phyloP scores from a whole-genome alignment of 2,888 invertebrate genomes.

The Tachystola acroxantha region DNA sequence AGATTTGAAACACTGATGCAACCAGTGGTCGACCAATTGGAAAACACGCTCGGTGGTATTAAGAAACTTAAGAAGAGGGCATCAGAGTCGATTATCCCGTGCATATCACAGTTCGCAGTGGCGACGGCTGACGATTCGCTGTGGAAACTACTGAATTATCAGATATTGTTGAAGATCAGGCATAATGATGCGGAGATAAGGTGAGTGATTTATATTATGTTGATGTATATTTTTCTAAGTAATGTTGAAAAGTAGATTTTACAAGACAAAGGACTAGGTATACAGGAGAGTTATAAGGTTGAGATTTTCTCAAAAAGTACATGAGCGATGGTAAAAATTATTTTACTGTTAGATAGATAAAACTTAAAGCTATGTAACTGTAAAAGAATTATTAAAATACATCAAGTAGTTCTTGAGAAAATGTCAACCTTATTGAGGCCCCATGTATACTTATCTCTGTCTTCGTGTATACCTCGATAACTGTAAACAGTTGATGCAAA shows the following conservation, averaged over 20 bases:
- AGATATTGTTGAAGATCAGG: slow-evolving; percentile 91
- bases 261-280: no score
- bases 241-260: not conserved
- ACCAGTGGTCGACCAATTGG: slow-evolving; percentile 92
- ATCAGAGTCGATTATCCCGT: slow-evolving; percentile 82
- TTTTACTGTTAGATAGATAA: no score
- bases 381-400: no score
- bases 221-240: slow-evolving; percentile 1
- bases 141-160: slow-evolving; percentile 95
- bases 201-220: slow-evolving; percentile 36
- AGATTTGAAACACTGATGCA: slow-evolving; percentile 91
- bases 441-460: no score
- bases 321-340: no score
- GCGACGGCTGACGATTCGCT: slow-evolving; percentile 90
- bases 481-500: no score
- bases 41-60: slow-evolving; percentile 84
- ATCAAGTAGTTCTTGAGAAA: no score
- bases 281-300: no score
- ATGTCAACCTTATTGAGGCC: no score
- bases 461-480: no score
- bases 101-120: slow-evolving; percentile 89
- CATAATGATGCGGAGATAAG: slow-evolving; percentile 85
- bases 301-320: no score
- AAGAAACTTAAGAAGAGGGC: slow-evolving; percentile 79
- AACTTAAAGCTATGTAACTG: no score